Conservation (phyloP, 2,888 invertebrate species). For the Polietes domitor region DNA sequence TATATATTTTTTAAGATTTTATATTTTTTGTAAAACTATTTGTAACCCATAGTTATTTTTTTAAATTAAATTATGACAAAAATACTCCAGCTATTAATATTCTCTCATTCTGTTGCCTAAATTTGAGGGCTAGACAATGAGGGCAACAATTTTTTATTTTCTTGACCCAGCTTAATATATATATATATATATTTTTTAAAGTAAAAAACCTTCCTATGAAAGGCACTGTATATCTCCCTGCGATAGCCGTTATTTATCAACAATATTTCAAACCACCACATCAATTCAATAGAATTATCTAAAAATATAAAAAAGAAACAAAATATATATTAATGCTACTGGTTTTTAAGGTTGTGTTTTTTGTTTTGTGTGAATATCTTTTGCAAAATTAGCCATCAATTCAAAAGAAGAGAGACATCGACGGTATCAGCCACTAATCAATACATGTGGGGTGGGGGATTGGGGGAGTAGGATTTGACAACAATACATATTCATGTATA, state of each 20-base stretch:
- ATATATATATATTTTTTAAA: too few species aligned
- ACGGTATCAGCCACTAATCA: not conserved
- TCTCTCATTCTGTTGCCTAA: too few species aligned
- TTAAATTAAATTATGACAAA: too few species aligned
- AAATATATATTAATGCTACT: constrained; percentile 13
- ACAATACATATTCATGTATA: not conserved
- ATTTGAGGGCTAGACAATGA: too few species aligned
- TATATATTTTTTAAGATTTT: too few species aligned
- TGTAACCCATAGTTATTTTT: too few species aligned
- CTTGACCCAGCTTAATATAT: too few species aligned
- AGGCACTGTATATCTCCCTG: not conserved
- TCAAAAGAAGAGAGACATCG: not conserved
- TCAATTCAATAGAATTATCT: not conserved
- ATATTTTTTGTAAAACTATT: too few species aligned
- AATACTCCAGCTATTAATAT: too few species aligned
- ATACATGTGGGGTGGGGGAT: not conserved
- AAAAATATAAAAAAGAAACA: not conserved
- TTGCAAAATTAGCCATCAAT: constrained; percentile 14
- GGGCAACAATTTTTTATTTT: too few species aligned
- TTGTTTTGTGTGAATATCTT: constrained; percentile 3
- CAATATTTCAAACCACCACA: not conserved
- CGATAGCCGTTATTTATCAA: not conserved
- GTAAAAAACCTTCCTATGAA: not conserved
- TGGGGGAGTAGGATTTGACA: not conserved
- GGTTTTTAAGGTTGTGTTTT: constrained; percentile 3